These are phyloP conservation scores for Balaenoptera acutorostrata DNA, from an alignment of 2,113 vertebrate genomes.

Conservation along the genomic window DNA sequence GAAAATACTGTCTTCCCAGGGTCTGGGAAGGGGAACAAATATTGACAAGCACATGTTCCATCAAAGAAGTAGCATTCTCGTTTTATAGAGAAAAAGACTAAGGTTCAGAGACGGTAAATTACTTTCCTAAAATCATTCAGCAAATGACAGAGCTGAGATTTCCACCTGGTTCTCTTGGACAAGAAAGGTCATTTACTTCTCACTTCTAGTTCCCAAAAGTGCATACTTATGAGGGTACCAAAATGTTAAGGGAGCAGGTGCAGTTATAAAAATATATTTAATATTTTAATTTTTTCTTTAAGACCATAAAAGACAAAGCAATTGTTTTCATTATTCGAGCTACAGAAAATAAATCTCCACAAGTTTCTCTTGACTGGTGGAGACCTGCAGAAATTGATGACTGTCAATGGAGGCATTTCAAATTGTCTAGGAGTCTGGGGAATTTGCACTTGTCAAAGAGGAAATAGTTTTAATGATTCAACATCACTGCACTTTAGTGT, in stretches of 20 bases:
- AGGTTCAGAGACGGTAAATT: background rate
- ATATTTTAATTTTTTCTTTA: background rate
- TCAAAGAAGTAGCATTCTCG: background rate
- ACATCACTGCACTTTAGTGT: background rate
- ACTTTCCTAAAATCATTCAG: background rate
- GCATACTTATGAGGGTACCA: background rate
- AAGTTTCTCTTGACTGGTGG: background rate
- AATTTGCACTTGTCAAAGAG: background rate
- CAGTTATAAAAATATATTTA: background rate
- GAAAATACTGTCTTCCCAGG: background rate
- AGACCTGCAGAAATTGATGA: background rate
- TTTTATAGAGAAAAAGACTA: background rate
- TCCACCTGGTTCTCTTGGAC: background rate
- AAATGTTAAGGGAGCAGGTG: background rate
- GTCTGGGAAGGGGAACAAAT: background rate
- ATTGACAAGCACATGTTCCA: background rate
- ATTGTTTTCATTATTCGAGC: background rate
- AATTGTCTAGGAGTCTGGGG: background rate
- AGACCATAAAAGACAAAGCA: background rate
- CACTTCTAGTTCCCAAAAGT: background rate
- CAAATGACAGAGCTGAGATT: background rate
- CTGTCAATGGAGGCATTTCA: background rate
- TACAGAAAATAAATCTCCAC: background rate
- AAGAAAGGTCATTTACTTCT: background rate
- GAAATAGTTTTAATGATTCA: background rate